Conservation (phyloP, 1,140 invertebrate species). For the Phortica variegata region DNA sequence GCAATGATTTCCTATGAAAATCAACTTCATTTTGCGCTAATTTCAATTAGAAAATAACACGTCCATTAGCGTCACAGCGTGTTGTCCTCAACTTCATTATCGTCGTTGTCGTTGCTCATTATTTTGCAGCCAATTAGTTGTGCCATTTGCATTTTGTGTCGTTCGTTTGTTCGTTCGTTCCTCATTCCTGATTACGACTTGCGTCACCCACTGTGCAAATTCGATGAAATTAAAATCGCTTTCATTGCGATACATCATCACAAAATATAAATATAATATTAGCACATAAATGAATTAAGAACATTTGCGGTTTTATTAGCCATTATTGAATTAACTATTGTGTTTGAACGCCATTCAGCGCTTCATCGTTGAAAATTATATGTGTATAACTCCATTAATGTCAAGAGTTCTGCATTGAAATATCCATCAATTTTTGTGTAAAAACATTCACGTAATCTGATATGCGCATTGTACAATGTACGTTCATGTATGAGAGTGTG, state of each 20-base stretch:
- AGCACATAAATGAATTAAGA: slow-evolving; percentile 19
- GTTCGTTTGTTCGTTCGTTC: slow-evolving; percentile 9
- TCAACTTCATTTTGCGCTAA: background rate
- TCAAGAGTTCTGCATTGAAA: background rate
- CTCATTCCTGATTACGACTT: too few relatives aligned
- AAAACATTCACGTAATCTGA: too few relatives aligned
- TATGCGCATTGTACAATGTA: too few relatives aligned
- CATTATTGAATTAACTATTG: slow-evolving; percentile 16
- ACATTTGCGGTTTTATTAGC: slow-evolving; percentile 22
- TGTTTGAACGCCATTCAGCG: too few relatives aligned
- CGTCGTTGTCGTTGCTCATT: too few relatives aligned
- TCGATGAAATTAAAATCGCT: slow-evolving; percentile 5
- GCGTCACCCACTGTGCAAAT: slow-evolving; percentile 20
- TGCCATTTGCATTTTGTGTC: slow-evolving; percentile 33
- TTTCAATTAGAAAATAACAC: slow-evolving; percentile 20
- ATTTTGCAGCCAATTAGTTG: slow-evolving; percentile 46
- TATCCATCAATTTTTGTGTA: too few relatives aligned
- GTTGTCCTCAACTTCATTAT: slow-evolving; percentile 22
- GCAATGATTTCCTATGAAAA: background rate
- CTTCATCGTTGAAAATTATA: slow-evolving; percentile 23
- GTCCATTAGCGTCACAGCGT: slow-evolving; percentile 48
- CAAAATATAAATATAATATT: slow-evolving; percentile 4
- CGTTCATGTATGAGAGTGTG: too few relatives aligned
- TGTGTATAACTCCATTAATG: too few relatives aligned
- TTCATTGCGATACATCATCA: background rate